These are phyloP conservation scores for Entosphenus tridentatus DNA, from an alignment of 2,113 vertebrate genomes.

Conservation along the genomic window DNA sequence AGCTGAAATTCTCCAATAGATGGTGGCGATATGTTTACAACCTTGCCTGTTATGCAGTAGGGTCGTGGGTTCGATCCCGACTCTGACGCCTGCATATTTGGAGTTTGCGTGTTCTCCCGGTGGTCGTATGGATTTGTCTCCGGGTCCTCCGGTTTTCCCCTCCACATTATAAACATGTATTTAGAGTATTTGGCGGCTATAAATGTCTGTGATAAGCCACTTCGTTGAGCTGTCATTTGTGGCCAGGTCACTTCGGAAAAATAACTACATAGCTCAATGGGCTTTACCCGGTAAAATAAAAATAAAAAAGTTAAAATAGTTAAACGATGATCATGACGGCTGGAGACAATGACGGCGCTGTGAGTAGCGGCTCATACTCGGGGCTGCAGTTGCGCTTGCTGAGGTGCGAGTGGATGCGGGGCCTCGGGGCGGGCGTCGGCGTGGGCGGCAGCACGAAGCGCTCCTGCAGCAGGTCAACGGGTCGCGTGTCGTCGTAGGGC, in stretches of 20 bases:
- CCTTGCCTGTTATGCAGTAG: no score
- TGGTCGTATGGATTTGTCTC: no score
- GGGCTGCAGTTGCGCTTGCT: constrained; percentile 78
- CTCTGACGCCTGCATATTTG: no score
- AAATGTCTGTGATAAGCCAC: background rate
- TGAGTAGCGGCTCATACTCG: constrained; percentile 33
- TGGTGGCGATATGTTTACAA: no score
- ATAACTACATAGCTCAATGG: background rate
- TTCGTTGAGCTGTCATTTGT: background rate
- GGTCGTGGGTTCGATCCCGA: no score
- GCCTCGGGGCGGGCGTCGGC: constrained; percentile 42
- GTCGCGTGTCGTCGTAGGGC: constrained; percentile 53
- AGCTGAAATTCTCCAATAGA: no score
- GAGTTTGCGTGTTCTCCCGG: no score
- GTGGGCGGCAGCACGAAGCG: constrained; percentile 48
- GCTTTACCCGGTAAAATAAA: no score
- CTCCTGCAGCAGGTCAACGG: constrained; percentile 67
- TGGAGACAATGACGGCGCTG: no score
- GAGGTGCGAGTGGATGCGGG: constrained; percentile 62
- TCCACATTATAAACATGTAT: no score
- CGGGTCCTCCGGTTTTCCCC: no score
- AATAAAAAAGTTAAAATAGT: background rate
- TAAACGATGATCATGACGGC: background rate
- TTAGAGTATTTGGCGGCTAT: background rate
- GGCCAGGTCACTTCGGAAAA: background rate